phyloP scores from a whole-genome alignment of 2,113 vertebrate species.

The Anarhynchus alexandrinus region DNA sequence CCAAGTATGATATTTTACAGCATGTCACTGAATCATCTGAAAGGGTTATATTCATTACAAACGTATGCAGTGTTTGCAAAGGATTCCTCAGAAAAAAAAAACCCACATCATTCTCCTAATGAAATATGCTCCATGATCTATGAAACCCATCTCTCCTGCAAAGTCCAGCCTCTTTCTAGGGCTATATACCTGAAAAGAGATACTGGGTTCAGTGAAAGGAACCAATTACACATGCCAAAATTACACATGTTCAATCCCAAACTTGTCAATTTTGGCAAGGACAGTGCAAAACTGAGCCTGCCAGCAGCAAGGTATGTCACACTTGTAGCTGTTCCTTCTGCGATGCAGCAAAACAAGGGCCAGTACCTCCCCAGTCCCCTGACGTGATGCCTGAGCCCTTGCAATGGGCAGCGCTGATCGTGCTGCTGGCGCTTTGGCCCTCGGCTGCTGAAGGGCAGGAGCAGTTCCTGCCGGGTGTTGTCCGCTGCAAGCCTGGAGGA shows the following conservation, averaged over 20 bases:
- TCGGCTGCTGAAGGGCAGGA: neutral
- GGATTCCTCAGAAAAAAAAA: neutral
- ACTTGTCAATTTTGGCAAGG: neutral
- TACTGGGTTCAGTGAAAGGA: neutral
- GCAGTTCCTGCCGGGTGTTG: neutral
- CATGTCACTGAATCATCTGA: slow-evolving; percentile 15
- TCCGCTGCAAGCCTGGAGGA: neutral
- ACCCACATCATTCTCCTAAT: neutral
- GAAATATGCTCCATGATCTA: neutral
- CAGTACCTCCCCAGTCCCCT: neutral
- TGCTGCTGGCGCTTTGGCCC: neutral
- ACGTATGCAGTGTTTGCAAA: neutral
- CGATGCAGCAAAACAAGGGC: neutral
- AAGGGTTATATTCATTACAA: slow-evolving; percentile 28
- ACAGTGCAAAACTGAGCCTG: neutral
- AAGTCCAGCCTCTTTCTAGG: neutral
- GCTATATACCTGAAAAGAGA: neutral
- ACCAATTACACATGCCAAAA: neutral
- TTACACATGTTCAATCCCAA: neutral
- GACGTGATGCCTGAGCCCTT: neutral
- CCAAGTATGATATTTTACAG: slow-evolving; percentile 35
- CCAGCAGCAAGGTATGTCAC: neutral
- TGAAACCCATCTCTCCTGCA: neutral
- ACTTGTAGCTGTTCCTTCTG: accelerated
- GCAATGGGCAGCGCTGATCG: accelerated